These are phyloP conservation scores for Esperia sulphurella DNA, from an alignment of 2,888 invertebrate species.

Conservation along the genomic window DNA sequence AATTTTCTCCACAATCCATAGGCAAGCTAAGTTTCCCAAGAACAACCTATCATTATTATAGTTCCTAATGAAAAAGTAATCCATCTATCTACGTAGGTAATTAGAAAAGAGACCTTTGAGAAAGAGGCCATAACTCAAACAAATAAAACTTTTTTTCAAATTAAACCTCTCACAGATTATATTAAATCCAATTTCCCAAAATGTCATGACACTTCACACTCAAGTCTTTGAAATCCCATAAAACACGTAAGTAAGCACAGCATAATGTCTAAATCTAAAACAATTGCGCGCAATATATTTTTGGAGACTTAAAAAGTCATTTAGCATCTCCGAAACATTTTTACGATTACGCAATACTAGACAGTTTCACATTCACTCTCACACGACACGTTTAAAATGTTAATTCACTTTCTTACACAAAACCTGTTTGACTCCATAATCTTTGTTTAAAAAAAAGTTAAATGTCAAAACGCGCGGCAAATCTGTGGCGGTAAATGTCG, in stretches of 20 bases:
- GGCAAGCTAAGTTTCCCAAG: slow-evolving; percentile 31
- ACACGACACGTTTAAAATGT: slow-evolving; percentile 53
- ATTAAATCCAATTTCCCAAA: slow-evolving; percentile 1
- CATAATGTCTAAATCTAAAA: slow-evolving; percentile 8
- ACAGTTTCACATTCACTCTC: slow-evolving; percentile 70
- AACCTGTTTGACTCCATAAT: slow-evolving; percentile 49
- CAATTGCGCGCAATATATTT: slow-evolving; percentile 4
- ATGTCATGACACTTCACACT: background rate
- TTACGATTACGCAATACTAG: slow-evolving; percentile 53
- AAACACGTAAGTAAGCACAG: slow-evolving; percentile 6
- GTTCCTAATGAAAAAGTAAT: slow-evolving; percentile 32
- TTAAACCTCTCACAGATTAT: slow-evolving; percentile 1
- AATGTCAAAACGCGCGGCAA: slow-evolving; percentile 43
- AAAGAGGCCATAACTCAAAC: slow-evolving; percentile 30
- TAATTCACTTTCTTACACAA: slow-evolving; percentile 70
- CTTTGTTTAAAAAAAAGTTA: slow-evolving; percentile 25
- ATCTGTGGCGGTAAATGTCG: slow-evolving; percentile 24
- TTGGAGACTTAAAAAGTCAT: slow-evolving; percentile 13
- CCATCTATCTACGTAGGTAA: slow-evolving; percentile 6
- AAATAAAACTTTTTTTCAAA: slow-evolving; percentile 1
- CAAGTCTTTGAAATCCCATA: background rate
- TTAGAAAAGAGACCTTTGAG: slow-evolving; percentile 24
- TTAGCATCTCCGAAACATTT: slow-evolving; percentile 28
- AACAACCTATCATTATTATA: slow-evolving; percentile 26
- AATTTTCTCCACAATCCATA: slow-evolving; percentile 38